phyloP scores from a whole-genome alignment of 2,113 vertebrate genomes.

The Mystacornis crossleyi region DNA sequence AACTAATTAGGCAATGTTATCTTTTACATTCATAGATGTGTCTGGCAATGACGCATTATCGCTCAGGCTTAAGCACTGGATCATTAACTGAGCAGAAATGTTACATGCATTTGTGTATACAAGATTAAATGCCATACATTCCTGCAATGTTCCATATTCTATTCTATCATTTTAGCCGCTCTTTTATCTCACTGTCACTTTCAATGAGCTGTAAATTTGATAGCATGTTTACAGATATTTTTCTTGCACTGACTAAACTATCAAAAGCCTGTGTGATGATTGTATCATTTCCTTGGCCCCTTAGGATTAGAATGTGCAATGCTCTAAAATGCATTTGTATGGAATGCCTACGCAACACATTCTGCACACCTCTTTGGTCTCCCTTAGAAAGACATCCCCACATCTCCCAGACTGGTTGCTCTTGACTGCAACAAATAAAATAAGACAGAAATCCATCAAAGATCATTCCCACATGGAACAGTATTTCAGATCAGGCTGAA shows the following conservation, averaged over 20 bases:
- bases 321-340: not conserved
- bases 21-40: not conserved
- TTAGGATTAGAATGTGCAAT: not conserved
- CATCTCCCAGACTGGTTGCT: not conserved
- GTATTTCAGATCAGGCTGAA: not conserved
- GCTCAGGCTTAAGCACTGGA: not conserved
- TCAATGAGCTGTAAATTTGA: conserved; percentile 55
- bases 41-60: not conserved
- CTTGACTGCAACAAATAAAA: not conserved
- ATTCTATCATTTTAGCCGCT: not conserved
- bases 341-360: not conserved
- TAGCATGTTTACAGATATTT: conserved; percentile 41
- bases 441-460: not conserved
- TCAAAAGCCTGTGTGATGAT: not conserved
- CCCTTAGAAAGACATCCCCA: not conserved
- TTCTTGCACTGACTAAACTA: conserved; percentile 23
- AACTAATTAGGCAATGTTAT: not conserved
- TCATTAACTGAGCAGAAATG: conserved; percentile 31
- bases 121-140: conserved; percentile 4
- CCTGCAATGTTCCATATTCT: not conserved
- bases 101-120: not conserved
- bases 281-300: not conserved
- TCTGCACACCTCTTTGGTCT: not conserved
- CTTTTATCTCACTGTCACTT: conserved; percentile 43
- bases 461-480: not conserved